Evolutionary conservation across 2,113 vertebrate genomes (phyloP).

Genomic region (Numida meleagris): DNA sequence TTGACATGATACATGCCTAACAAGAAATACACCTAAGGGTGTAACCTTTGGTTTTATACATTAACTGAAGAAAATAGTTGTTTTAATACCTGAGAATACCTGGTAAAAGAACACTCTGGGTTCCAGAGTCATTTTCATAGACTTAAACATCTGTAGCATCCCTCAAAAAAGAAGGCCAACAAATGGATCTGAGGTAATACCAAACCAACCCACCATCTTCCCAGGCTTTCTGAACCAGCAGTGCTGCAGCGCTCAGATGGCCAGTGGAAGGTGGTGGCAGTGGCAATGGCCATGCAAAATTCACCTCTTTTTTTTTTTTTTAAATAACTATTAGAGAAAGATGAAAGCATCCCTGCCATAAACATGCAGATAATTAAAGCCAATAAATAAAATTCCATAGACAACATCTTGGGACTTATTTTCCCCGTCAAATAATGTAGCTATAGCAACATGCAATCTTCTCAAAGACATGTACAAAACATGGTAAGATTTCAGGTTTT

Average conservation of each 20-base stretch:
- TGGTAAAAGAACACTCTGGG: accelerated
- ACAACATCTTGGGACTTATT: neutral
- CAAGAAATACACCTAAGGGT: neutral
- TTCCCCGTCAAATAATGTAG: neutral
- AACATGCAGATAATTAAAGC: neutral
- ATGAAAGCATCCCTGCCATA: neutral
- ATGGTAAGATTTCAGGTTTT: neutral
- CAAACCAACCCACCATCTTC: neutral
- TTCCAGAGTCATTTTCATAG: neutral
- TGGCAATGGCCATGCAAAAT: neutral
- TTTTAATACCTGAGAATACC: neutral
- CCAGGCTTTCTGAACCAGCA: neutral
- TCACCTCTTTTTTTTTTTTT: neutral
- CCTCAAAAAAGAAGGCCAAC: neutral
- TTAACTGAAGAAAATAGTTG: neutral
- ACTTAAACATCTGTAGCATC: neutral
- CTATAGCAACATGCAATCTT: neutral
- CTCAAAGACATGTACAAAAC: neutral
- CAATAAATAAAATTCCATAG: neutral
- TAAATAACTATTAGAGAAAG: neutral
- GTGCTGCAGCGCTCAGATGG: neutral
- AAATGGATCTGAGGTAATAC: accelerated
- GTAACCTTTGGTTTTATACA: neutral
- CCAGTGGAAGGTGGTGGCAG: neutral
- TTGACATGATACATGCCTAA: accelerated